Percentiles rank a stretch among this genome's conserved stretches.
Conservation (phyloP, 2,113 vertebrate species). For the Aptenodytes patagonicus region DNA sequence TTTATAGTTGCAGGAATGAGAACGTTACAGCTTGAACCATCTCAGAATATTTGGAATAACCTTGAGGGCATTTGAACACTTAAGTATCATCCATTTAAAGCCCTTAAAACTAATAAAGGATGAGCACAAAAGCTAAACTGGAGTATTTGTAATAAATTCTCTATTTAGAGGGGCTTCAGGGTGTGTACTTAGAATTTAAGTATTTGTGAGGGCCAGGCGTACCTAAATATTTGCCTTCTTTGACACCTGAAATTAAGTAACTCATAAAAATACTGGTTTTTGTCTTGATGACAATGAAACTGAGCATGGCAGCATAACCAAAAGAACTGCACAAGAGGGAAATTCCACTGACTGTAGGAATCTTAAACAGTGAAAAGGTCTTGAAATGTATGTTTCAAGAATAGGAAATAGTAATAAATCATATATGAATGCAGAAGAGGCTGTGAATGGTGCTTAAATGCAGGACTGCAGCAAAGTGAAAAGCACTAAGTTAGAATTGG, state of each 20-base stretch:
- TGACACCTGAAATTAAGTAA: neutral
- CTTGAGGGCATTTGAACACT: conserved; percentile 8
- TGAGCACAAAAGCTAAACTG: neutral
- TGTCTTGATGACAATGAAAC: conserved; percentile 4
- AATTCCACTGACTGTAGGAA: conserved; percentile 23
- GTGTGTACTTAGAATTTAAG: neutral
- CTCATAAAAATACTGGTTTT: neutral
- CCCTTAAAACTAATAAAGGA: conserved; percentile 12
- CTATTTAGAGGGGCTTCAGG: neutral
- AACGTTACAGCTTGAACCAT: conserved; percentile 37
- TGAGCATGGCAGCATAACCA: neutral
- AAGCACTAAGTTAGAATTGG: conserved; percentile 38
- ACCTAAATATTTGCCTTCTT: conserved; percentile 10
- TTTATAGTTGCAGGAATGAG: conserved; percentile 54
- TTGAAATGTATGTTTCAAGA: conserved; percentile 43
- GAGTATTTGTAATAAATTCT: neutral
- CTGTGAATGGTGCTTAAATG: neutral
- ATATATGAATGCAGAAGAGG: neutral
- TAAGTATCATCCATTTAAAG: neutral
- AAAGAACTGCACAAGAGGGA: neutral
- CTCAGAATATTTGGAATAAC: conserved; percentile 44
- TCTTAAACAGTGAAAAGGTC: conserved; percentile 40
- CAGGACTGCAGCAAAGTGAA: conserved; percentile 28
- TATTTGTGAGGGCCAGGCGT: neutral
- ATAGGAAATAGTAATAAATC: conserved; percentile 64